Percentiles rank a stretch among this genome's conserved stretches.
Evolutionary conservation across 2,888 invertebrate genomes (phyloP).

Genomic region (Meteorus colon): DNA sequence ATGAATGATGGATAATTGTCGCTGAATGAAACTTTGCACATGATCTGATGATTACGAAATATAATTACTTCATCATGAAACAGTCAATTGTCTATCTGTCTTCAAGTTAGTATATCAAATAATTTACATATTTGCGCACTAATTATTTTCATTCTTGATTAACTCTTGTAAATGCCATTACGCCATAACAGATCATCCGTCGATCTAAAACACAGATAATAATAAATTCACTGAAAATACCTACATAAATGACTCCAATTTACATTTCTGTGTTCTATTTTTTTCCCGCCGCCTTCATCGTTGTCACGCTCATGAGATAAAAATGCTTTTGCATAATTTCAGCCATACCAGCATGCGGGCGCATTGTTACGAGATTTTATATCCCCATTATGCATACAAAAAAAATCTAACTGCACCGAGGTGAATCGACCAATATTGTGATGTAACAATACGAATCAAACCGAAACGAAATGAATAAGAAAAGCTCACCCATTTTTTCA

Average conservation of each 20-base stretch:
- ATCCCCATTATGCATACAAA: slow-evolving; percentile 6
- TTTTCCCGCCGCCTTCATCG: background rate
- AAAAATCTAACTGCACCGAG: slow-evolving; percentile 9
- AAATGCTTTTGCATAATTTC: slow-evolving; percentile 29
- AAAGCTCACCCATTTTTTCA: slow-evolving; percentile 18
- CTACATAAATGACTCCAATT: no score
- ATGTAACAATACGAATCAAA: slow-evolving; percentile 20
- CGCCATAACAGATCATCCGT: background rate
- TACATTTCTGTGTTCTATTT: background rate
- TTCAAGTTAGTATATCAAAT: background rate
- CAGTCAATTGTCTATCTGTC: slow-evolving; percentile 44
- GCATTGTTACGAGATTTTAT: slow-evolving; percentile 34
- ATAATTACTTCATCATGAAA: slow-evolving; percentile 51
- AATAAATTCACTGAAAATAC: no score
- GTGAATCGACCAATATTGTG: slow-evolving; percentile 24
- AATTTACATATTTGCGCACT: slow-evolving; percentile 5
- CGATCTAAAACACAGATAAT: background rate
- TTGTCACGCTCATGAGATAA: slow-evolving; percentile 12
- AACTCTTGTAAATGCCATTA: background rate
- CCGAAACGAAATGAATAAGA: slow-evolving; percentile 28
- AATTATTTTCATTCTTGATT: slow-evolving; percentile 20
- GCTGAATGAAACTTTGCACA: slow-evolving; percentile 37
- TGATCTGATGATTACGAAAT: slow-evolving; percentile 49
- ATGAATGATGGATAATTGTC: slow-evolving; percentile 21
- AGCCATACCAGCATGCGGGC: slow-evolving; percentile 5